Conservation (phyloP, 2,113 vertebrate genomes). For the Pardalotus punctatus region DNA sequence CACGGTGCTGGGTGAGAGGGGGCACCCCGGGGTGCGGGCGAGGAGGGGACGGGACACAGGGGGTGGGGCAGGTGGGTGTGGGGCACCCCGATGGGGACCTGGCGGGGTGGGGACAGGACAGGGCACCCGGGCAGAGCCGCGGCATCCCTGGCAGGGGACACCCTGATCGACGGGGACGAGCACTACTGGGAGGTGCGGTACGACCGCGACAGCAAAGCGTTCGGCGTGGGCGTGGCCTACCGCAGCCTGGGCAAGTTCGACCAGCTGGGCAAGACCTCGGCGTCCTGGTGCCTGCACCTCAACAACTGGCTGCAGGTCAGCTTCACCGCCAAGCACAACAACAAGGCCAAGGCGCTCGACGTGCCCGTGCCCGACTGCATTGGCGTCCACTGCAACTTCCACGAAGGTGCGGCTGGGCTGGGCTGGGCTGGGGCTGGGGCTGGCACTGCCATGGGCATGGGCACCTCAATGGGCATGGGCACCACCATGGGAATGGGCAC, state of each 20-base stretch:
- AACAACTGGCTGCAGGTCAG: conserved; percentile 98
- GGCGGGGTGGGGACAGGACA: background rate
- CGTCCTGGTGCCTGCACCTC: conserved; percentile 94
- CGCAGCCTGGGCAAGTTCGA: conserved; percentile 92
- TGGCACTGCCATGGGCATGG: rapidly evolving
- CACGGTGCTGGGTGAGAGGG: conserved; percentile 88
- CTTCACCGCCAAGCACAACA: conserved; percentile 95
- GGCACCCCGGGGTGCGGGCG: background rate
- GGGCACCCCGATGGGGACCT: background rate
- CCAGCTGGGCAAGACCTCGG: conserved; percentile 88
- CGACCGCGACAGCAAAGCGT: conserved; percentile 93
- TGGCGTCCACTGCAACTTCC: conserved; percentile 90
- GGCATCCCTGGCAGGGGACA: conserved; percentile 75
- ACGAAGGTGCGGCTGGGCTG: conserved; percentile 77
- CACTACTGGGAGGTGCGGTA: conserved; percentile 95
- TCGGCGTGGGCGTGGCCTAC: conserved; percentile 86
- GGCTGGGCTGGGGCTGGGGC: background rate
- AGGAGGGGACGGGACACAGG: background rate
- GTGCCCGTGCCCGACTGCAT: conserved; percentile 86
- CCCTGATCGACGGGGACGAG: conserved; percentile 85
- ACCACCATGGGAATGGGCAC: background rate
- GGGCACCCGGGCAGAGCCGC: background rate
- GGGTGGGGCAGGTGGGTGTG: no score
- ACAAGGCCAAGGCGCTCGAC: conserved; percentile 91
- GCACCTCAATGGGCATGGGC: no score